Evolutionary conservation across 2,888 invertebrate genomes (phyloP), one percentile per base, ranked within the genome.

Genomic region (Cyaniris semiargus): DNA sequence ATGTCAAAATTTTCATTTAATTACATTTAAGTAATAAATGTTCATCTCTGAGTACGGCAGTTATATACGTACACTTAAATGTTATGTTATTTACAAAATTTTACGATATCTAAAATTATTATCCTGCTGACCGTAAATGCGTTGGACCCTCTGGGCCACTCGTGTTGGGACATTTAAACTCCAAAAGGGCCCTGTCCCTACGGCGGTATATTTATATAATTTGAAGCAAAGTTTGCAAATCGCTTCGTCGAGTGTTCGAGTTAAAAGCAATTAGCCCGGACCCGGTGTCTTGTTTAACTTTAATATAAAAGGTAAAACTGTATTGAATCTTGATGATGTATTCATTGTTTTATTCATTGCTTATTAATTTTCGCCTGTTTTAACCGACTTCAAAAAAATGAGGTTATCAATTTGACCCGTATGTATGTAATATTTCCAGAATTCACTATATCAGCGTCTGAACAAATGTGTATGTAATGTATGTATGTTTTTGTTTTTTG

Each of bases 211-310:
- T 58, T 21, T 15, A 66, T 66, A 66, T 27, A 74, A 74, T 76
- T 71, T 23, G 70, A 38, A 71, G 71, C 38, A 71, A 79, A 80
- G 77, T 81, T 79, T 44, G 23, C 75, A 70, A 80, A 79, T 80
- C 79, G 78, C 72, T 80, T 78, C 80, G 78, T 76, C 79, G 76
- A 80, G 80, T 78, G 78, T 80, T 74, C 77, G 77, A 81, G 79
- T 80, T 81, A 79, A 78, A 80, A 79, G 81, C 79, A 81, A 81
- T 81, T 81, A 81, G 80, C 77, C 76, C 44, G 71, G 79, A 78
- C 79, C 79, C 78, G 38, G 78, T 78, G 79, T 78, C 79, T 79
- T 80, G 79, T 80, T 80, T 80, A 78, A 80, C 76, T 81, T 81
- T 78, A 78, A 77, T 77, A 79, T 79, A 79, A 79, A 76, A 71